These are phyloP conservation scores for Apaloderma vittatum DNA, from an alignment of 2,113 vertebrate species.

Conservation along the genomic window DNA sequence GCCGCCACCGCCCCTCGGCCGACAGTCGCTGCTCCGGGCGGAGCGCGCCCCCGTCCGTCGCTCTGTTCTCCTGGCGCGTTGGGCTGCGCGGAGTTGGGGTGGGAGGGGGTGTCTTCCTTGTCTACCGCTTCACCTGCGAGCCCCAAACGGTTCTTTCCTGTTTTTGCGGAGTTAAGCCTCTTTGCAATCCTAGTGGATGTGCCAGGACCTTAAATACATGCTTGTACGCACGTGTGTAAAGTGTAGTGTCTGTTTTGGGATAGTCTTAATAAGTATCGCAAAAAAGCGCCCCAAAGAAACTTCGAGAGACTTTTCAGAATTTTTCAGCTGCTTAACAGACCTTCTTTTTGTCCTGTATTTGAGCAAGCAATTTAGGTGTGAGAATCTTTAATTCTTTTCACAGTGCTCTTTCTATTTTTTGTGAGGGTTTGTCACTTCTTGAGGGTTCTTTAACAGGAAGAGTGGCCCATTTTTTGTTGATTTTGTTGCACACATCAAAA, in stretches of 20 bases:
- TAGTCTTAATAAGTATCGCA: not conserved
- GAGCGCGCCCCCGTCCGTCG: not conserved
- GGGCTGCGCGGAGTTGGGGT: not conserved
- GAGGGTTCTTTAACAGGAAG: not conserved
- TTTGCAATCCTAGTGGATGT: accelerated
- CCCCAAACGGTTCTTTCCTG: accelerated
- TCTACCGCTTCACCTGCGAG: not conserved
- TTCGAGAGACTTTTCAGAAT: not conserved
- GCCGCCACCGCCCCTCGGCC: not conserved
- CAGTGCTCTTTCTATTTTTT: not conserved
- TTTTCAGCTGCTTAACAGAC: not conserved
- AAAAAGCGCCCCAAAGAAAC: accelerated
- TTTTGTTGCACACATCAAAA: not conserved
- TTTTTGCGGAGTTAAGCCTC: not conserved
- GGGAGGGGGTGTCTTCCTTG: not conserved
- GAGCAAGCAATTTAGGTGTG: not conserved
- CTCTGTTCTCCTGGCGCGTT: not conserved
- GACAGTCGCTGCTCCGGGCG: not conserved
- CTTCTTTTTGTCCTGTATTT: not conserved
- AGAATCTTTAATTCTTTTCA: not conserved
- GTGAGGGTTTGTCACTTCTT: not conserved
- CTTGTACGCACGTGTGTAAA: accelerated
- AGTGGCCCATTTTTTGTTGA: not conserved
- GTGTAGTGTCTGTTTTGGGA: too few species aligned
- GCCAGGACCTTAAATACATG: accelerated